Base-by-base conservation (phyloP, 2,113 vertebrate genomes). In the Microcebus tavaratra region DNA sequence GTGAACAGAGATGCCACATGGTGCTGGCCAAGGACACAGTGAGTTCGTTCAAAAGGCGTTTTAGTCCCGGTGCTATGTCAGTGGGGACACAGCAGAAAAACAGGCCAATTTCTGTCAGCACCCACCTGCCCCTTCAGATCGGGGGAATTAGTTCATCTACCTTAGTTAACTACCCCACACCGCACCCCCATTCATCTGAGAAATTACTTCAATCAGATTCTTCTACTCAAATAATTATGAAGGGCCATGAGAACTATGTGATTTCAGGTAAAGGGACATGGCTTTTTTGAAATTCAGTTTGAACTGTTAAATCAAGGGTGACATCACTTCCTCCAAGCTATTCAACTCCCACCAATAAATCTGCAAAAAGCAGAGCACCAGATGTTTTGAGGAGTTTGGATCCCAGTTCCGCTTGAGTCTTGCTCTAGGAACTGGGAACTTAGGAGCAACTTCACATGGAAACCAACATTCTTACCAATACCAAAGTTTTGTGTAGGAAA, bases 21-120 rank as follows among this genome's bases (percentile, higher is more conserved):
- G 78, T 80, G 80, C 67, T 25, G 5, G 86, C 86, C 97, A 97
- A 97, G 97, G 97, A 75, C 89, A 42, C 31, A 42, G 45, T 4
- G 34, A 57, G 42, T 61, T 73, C 42, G 20, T 86, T 84, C 8
- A 1, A 5, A 10, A 63, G 57, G 48, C 61, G 39, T 88, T 25
- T 61, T n/a, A 75, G 61, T 68, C 14, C 21, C 25, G 27, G 13
- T 72, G 53, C 95, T 61, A 25, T 42, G 36, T 36, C 50, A 59
- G 31, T 17, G 27, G 86, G 59, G 36, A n/a, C 31, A 8, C 14
- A 10, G 67, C 45, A 84, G 45, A 53, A 67, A 90, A 75, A 8
- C 25, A 55, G 65, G 6, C 63, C 27, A 34, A 36, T 57, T 70
- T 39, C 27, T 14, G 21, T 73, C 29, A 14, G n/a, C 68, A 15